These are phyloP conservation scores for Netelia inedita DNA, from an alignment of 2,888 invertebrate species.

Conservation along the genomic window DNA sequence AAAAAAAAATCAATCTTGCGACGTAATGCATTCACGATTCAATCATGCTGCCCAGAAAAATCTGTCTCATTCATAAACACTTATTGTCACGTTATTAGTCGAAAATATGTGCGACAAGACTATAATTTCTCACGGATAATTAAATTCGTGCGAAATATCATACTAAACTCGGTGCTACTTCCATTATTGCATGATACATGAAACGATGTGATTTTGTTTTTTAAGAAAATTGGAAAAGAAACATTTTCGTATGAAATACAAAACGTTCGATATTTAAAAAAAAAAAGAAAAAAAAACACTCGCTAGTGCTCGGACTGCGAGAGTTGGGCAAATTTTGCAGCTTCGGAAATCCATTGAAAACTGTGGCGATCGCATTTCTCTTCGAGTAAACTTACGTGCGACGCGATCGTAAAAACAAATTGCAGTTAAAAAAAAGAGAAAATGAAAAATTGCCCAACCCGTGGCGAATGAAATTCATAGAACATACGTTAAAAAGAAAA, in stretches of 20 bases:
- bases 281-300: not conserved
- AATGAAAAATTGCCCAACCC: conserved; percentile 34
- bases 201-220: conserved; percentile 46
- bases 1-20: not conserved
- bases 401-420: not conserved
- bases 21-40: conserved; percentile 14
- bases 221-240: not conserved
- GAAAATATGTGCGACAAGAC: not conserved
- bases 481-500: conserved; percentile 22
- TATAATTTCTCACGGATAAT: not conserved
- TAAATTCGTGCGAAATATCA: conserved; percentile 28
- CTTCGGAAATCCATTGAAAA: conserved; percentile 35
- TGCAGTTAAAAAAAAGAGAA: not conserved
- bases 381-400: conserved; percentile 2
- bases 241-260: not conserved
- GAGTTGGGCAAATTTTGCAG: conserved; percentile 34
- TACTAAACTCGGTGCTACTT: conserved; percentile 68
- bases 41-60: not conserved
- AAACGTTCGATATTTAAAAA: conserved; percentile 8
- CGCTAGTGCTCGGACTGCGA: not conserved
- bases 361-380: not conserved
- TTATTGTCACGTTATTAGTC: not conserved
- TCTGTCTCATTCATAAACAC: not conserved
- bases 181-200: conserved; percentile 57
- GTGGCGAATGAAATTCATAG: conserved; percentile 14